Evolutionary conservation across 2,888 invertebrate species (phyloP).

Genomic region (Chydorus sphaericus): DNA sequence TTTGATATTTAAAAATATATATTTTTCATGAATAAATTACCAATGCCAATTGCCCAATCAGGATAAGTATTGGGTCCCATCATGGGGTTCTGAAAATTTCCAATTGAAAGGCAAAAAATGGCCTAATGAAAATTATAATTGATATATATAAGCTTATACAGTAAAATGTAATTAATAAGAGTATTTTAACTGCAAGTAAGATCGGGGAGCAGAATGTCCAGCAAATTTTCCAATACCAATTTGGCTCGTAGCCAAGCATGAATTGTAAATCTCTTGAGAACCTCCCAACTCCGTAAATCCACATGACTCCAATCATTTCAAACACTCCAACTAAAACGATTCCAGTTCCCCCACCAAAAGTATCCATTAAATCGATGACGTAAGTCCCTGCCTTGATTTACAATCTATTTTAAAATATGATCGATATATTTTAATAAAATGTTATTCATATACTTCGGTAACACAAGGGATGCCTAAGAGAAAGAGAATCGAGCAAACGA

Average conservation of each 20-base stretch:
- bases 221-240: conserved; percentile 29
- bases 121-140: not conserved
- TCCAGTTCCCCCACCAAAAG: conserved; percentile 24
- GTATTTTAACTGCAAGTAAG: conserved; percentile 25
- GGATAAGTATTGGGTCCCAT: conserved; percentile 6
- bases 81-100: not conserved
- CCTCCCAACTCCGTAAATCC: conserved; percentile 28
- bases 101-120: not conserved
- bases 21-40: not conserved
- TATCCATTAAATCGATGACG: conserved; percentile 21
- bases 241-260: conserved; percentile 23
- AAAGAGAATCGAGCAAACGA: not conserved
- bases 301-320: conserved; percentile 31
- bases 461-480: conserved; percentile 10
- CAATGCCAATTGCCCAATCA: conserved; percentile 3
- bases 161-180: not conserved
- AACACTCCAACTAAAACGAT: conserved; percentile 31
- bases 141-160: not conserved
- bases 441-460: conserved; percentile 1
- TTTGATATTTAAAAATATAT: not conserved
- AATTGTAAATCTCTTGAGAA: conserved; percentile 24
- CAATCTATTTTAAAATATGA: not conserved
- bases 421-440: not conserved
- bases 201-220: conserved; percentile 30
- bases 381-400: conserved; percentile 5